Evolutionary conservation across 2,888 invertebrate genomes (phyloP), one percentile per base, ranked within the genome.

Genomic region (Erpobdella octoculata): DNA sequence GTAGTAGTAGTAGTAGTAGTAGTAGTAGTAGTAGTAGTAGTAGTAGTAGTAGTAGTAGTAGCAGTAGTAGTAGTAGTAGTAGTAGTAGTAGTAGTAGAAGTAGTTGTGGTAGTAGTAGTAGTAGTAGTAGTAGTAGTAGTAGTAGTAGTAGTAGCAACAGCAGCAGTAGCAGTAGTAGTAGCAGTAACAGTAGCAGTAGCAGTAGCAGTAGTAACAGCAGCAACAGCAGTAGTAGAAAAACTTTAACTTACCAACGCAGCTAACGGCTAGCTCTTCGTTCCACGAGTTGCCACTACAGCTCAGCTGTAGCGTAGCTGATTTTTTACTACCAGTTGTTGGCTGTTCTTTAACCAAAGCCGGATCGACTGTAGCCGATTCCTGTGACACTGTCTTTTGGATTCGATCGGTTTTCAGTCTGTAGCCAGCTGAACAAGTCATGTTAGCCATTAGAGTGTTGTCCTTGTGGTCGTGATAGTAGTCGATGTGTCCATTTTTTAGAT

Each of bases 121-220:
- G 5, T 69, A 67, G 61, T 69, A 69, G 69, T 69, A 64, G 69
- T 62, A 69, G 69, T 69, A 69, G 69, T 62, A 69, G 69, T 69
- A 69, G 69, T 3, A 69, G 61, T 69, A 61, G 69, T 9, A 61
- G 69, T 64, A 69, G 62, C 36, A 69, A 9, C 64, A 64, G 61
- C 25, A 70, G 69, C 9, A 69, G 69, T 69, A 69, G 61, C 36
- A 69, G 69, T 69, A 70, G 67, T 62, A 64, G 67, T 5, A 69
- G 69, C 9, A 69, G 69, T 67, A 70, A 61, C 64, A 21, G 68
- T 69, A 64, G 69, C 64, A 64, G 69, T 69, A 67, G 69, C 9
- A 69, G 69, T 69, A 69, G 69, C 9, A 33, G 41, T 68, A 70
- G n/a, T n/a, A 69, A 35, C 0, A 70, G 71, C 21, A 37, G 46